Conservation (phyloP, 2,888 invertebrate genomes). For the Leptogaster cylindrica region DNA sequence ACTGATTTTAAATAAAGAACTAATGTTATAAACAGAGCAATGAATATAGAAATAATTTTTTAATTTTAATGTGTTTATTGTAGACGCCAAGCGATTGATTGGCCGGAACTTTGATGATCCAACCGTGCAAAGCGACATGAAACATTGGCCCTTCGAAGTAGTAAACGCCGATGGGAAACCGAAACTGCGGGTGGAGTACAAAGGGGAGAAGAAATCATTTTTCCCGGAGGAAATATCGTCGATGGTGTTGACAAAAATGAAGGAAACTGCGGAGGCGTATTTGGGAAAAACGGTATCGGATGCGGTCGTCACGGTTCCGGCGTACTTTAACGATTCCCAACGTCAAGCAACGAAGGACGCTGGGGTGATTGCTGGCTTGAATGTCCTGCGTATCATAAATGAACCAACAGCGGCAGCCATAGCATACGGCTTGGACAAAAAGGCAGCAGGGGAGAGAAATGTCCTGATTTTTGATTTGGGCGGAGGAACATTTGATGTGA, state of each 20-base stretch:
- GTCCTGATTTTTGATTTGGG: conserved; percentile 70
- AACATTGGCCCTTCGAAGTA: conserved; percentile 93
- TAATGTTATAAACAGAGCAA: too few relatives aligned
- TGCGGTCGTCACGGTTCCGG: conserved; percentile 90
- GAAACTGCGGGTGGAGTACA: conserved; percentile 83
- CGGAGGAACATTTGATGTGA: conserved; percentile 95
- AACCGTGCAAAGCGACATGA: conserved; percentile 90
- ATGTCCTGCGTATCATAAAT: conserved; percentile 89
- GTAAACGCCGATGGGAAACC: conserved; percentile 80
- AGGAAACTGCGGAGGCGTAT: conserved; percentile 88
- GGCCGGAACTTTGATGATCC: conserved; percentile 87
- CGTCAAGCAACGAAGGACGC: conserved; percentile 93
- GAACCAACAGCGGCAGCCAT: conserved; percentile 92
- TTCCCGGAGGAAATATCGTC: conserved; percentile 91
- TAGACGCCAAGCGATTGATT: conserved; percentile 93
- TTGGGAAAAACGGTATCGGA: conserved; percentile 83
- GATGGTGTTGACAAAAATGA: conserved; percentile 93
- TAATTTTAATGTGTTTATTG: conserved; percentile 41
- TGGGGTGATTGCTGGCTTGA: conserved; percentile 87
- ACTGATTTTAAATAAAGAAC: too few relatives aligned
- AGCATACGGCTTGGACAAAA: conserved; percentile 89
- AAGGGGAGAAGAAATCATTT: conserved; percentile 87
- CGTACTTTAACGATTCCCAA: conserved; percentile 90
- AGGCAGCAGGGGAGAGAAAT: conserved; percentile 79
- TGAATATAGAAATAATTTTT: background rate